A percentile compares a stretch with the other conserved stretches of the same genome.
Conservation (phyloP, 2,797 vertebrate genomes). For the Anisognathus igniventris region DNA sequence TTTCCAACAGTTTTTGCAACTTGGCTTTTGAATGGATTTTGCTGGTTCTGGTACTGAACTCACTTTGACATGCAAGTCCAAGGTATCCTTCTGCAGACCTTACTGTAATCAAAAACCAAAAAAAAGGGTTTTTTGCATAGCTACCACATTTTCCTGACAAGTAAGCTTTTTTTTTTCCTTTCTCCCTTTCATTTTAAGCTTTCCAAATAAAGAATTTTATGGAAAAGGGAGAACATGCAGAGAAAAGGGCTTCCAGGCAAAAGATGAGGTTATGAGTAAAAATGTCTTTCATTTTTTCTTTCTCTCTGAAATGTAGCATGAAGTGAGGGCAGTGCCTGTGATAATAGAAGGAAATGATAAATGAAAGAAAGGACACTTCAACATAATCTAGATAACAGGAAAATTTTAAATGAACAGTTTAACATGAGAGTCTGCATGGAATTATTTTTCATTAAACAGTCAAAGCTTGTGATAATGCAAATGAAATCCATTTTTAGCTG, state of each 20-base stretch:
- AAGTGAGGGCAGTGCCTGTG: background rate
- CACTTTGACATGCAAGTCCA: background rate
- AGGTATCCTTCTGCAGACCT: background rate
- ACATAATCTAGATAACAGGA: conserved; percentile 37
- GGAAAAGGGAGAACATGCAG: background rate
- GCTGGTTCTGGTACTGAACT: background rate
- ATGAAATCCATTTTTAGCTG: conserved; percentile 68
- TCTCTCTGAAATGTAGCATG: background rate
- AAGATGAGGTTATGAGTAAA: background rate
- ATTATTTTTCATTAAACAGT: conserved; percentile 65
- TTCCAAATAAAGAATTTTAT: background rate
- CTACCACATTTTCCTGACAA: background rate
- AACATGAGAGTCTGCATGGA: conserved; percentile 5
- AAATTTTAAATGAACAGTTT: conserved; percentile 48
- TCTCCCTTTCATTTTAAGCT: background rate
- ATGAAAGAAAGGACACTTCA: conserved; percentile 26
- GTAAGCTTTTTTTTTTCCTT: background rate
- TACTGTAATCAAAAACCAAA: background rate
- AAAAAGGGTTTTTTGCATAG: background rate
- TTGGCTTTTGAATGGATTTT: background rate
- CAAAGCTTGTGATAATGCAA: conserved; percentile 65
- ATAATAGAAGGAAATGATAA: conserved; percentile 27
- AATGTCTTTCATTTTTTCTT: background rate
- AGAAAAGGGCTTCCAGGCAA: background rate
- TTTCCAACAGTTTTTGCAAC: background rate